Evolutionary conservation across 2,888 invertebrate species (phyloP), one percentile per base, ranked within the genome.

Genomic region (Diabrotica balteata): DNA sequence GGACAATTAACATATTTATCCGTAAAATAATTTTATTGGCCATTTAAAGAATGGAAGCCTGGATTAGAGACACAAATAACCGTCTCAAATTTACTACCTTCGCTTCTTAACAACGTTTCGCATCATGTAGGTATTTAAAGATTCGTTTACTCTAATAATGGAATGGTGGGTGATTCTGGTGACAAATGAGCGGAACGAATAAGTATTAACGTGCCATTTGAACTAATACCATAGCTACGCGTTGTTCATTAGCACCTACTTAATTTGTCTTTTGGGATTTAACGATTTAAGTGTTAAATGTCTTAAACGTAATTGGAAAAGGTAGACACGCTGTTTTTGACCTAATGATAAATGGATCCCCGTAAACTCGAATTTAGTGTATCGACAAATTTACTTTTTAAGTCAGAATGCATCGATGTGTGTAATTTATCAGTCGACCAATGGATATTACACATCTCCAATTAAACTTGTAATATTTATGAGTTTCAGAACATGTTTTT

Each of bases 221-320:
- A 51, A 53, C 53, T 63, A 67, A 66, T 69, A 57, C 46, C 9
- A n/a, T 47, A 11, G 44, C 53, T 54, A 64, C 53, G 47, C 52
- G 57, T 62, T 54, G 55, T 69, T 69, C 65, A 69, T 69, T 69
- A 71, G 60, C 67, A 69, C 52, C 59, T 65, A 59, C 62, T 69
- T 65, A 71, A 59, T 67, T 47, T 69, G 69, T 71, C 69, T 54
- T 49, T 43, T 7, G 53, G 32, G 11, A 54, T 61, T 61, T 61
- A 32, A 53, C n/a, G 53, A 46, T 53, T 45, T 17, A 51, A 60
- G 45, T 52, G 45, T 60, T 11, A 44, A 22, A 60, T 60, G 44
- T 49, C 22, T 61, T 17, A 54, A 11, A 54, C 8, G 10, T 54
- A 43, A 54, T 54, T 54, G n/a, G 54, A n/a, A 10, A 3, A 4